Conservation (phyloP, 2,888 invertebrate genomes). For the Neocrepidodera transversa region DNA sequence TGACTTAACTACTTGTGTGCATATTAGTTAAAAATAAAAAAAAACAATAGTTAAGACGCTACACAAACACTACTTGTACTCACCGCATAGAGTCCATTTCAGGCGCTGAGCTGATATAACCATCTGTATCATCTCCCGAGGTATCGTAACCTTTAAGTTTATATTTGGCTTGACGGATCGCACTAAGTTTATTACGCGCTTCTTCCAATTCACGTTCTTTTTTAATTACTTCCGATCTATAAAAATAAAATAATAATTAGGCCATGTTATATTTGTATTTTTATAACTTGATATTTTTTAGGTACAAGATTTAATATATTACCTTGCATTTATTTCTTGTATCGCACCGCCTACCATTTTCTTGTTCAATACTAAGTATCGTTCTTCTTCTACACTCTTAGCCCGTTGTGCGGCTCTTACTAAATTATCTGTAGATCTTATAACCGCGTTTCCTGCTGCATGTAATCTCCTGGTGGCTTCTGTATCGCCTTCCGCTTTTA, state of each 20-base stretch:
- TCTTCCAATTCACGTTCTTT: conserved; percentile 94
- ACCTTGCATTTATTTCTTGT: conserved; percentile 91
- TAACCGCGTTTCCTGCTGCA: conserved; percentile 95
- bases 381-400: conserved; percentile 89
- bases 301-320: conserved; percentile 4
- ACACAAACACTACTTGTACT: conserved; percentile 57
- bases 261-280: no score
- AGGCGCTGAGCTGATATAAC: conserved; percentile 58
- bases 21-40: conserved; percentile 19
- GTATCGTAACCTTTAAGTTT: conserved; percentile 73
- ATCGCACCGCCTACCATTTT: conserved; percentile 97
- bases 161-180: conserved; percentile 93
- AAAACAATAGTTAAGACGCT: conserved; percentile 36
- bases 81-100: conserved; percentile 59
- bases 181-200: conserved; percentile 87
- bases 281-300: neutral
- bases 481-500: conserved; percentile 96
- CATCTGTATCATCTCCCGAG: conserved; percentile 72
- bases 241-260: conserved; percentile 17
- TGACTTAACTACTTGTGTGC: neutral
- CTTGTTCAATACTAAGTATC: conserved; percentile 87
- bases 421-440: conserved; percentile 96
- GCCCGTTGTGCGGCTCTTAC: conserved; percentile 94
- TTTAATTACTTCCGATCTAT: conserved; percentile 84
- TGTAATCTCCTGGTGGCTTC: conserved; percentile 91